A percentile compares a stretch with the other conserved stretches of the same genome.
Conservation (phyloP, 2,888 invertebrate species). For the Phrixothrix hirtus region DNA sequence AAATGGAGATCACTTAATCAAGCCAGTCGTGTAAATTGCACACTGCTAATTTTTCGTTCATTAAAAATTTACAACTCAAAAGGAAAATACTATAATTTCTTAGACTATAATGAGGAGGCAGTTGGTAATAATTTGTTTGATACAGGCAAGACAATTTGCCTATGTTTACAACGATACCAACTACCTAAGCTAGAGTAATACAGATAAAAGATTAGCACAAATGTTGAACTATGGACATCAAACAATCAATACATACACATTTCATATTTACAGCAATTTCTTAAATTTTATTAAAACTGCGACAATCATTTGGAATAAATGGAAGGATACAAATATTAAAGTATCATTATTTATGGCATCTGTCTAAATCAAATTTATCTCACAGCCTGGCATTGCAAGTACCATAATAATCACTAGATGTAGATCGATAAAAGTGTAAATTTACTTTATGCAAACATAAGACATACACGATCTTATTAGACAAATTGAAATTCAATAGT, state of each 20-base stretch:
- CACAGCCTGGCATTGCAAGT: too few relatives aligned
- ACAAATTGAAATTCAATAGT: too few relatives aligned
- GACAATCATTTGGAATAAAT: slow-evolving; percentile 26
- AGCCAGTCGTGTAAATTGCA: slow-evolving; percentile 21
- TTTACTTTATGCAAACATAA: too few relatives aligned
- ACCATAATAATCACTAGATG: too few relatives aligned
- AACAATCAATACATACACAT: slow-evolving; percentile 44
- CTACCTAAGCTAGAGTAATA: slow-evolving; percentile 36
- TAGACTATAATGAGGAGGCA: slow-evolving; percentile 18
- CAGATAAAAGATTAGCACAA: slow-evolving; percentile 40
- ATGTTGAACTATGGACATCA: slow-evolving; percentile 38
- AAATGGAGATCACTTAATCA: slow-evolving; percentile 11
- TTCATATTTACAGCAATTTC: slow-evolving; percentile 48
- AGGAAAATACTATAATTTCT: slow-evolving; percentile 21
- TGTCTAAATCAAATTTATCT: slow-evolving; percentile 2
- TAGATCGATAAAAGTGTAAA: too few relatives aligned
- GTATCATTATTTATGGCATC: slow-evolving; percentile 4
- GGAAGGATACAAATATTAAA: slow-evolving; percentile 25
- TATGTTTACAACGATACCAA: too few relatives aligned
- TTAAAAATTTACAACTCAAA: slow-evolving; percentile 21
- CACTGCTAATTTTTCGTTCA: slow-evolving; percentile 12
- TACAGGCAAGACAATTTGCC: too few relatives aligned
- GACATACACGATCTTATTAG: too few relatives aligned
- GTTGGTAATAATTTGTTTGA: slow-evolving; percentile 15
- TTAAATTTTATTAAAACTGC: slow-evolving; percentile 11